Base-by-base conservation (phyloP, 2,113 vertebrate species). In the Hemicordylus capensis region DNA sequence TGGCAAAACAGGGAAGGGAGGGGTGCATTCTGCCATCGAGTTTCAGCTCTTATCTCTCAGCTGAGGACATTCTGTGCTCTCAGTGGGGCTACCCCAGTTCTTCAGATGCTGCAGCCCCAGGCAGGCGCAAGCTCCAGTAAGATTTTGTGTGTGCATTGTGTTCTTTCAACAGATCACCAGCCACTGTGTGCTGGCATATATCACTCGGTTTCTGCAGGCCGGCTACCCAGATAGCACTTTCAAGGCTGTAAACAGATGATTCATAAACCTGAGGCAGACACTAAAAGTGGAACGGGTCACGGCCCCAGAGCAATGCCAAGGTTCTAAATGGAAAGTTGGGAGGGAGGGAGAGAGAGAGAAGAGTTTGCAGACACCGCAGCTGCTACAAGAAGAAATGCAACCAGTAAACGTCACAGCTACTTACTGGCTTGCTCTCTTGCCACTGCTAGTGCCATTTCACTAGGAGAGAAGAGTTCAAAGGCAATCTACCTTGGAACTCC, bases 181-280 rank as follows among this genome's bases (percentile, higher is more conserved):
- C 67, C 1, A 54, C 64, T 66, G 17, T 61, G 4, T 51, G 59
- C 14, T 3, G 1, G 70, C 66, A 56, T 90, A 74, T n/a, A 88
- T 91, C 90, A 88, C 67, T 9, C 56, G 64, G 1, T 1, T 66
- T 77, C 89, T 44, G 51, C 82, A 69, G 76, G 39, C n/a, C 0
- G 0, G 14, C 91, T 89, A 89, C 92, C 93, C 90, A 76, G 88
- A 92, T 10, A 88, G 88, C 76, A 67, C 83, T 87, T 12, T 0
- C 64, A 73, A 66, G 82, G 87, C 31, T 88, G 89, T 86, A 90
- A 93, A 91, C 91, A 87, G 69, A 84, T 85, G 90, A 90, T 92
- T 92, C 92, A 92, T 90, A 87, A 87, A 92, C 89, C 31, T 9
- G 80, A 51, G 59, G 70, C 89, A 91, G 87, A 83, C 31, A 81